Conservation (phyloP, 2,113 vertebrate species). For the Tenebrosternarchus preto region DNA sequence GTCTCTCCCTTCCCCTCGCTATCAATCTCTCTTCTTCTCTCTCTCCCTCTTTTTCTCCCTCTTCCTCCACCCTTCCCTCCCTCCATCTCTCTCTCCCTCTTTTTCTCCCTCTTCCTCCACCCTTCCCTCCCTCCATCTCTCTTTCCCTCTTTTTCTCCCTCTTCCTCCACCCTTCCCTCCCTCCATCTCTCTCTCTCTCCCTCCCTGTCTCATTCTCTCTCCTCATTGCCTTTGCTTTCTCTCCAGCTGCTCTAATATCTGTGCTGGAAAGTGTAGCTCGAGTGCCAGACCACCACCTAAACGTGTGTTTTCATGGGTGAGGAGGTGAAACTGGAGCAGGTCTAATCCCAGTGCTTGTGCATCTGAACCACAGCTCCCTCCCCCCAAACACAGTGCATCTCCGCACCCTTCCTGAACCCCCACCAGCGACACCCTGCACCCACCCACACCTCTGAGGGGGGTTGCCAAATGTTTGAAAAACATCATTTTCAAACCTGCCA, state of each 20-base stretch:
- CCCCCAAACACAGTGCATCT: too few species aligned
- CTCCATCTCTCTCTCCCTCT: slow-evolving; percentile 33
- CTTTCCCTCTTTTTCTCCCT: slow-evolving; percentile 6
- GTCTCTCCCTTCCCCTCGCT: neutral
- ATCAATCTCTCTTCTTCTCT: slow-evolving; percentile 8
- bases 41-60: too few species aligned
- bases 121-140: slow-evolving; percentile 11
- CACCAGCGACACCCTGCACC: too few species aligned
- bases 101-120: neutral
- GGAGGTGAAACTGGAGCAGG: neutral
- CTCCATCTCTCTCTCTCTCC: neutral
- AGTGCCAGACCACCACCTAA: slow-evolving; percentile 44
- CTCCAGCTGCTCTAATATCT: slow-evolving; percentile 19
- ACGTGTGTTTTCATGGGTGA: slow-evolving; percentile 31
- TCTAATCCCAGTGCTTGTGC: slow-evolving; percentile 1
- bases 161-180: neutral
- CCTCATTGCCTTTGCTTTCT: slow-evolving; percentile 41
- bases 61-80: neutral
- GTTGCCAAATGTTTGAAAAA: neutral
- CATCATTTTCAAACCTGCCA: neutral
- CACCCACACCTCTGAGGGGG: neutral
- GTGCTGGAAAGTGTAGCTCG: slow-evolving; percentile 36
- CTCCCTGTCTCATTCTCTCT: neutral
- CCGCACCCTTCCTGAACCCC: too few species aligned
- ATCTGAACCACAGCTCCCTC: neutral